These are phyloP conservation scores for Atta colombica DNA, from an alignment of 1,140 invertebrate genomes.

Conservation along the genomic window DNA sequence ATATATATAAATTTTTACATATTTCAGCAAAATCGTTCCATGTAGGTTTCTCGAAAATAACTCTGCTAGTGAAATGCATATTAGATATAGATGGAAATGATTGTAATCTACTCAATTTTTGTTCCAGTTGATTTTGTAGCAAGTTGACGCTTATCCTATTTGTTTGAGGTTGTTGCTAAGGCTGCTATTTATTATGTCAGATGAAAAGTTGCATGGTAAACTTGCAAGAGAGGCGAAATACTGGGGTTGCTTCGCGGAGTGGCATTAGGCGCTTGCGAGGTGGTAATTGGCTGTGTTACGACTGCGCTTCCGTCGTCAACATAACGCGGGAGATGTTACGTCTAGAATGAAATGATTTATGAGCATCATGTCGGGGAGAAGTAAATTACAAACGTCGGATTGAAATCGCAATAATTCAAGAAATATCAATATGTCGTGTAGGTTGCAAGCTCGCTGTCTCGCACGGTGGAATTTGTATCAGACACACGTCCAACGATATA, in stretches of 20 bases:
- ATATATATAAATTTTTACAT: too few species aligned
- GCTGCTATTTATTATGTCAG: slow-evolving; percentile 44
- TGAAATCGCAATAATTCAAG: slow-evolving; percentile 63
- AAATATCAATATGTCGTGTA: slow-evolving; percentile 53
- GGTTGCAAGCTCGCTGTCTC: slow-evolving; percentile 2
- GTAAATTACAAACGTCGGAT: slow-evolving; percentile 60
- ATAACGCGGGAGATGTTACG: slow-evolving; percentile 49
- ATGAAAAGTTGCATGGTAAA: slow-evolving; percentile 52
- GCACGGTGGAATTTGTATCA: not conserved
- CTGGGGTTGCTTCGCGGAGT: slow-evolving; percentile 3
- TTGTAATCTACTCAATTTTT: slow-evolving; percentile 13
- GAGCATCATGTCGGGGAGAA: slow-evolving; percentile 43
- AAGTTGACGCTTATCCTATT: slow-evolving; percentile 6
- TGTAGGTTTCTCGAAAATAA: not conserved
- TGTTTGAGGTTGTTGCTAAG: slow-evolving; percentile 12
- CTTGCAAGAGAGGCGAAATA: slow-evolving; percentile 34
- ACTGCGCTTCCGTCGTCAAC: slow-evolving; percentile 54
- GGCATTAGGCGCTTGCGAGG: slow-evolving; percentile 42
- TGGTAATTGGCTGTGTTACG: slow-evolving; percentile 54
- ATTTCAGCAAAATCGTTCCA: too few species aligned
- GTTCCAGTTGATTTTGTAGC: not conserved
- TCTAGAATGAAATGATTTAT: slow-evolving; percentile 54
- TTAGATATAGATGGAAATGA: not conserved
- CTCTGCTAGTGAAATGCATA: not conserved
- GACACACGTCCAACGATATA: not conserved